Percentiles rank a stretch among this genome's conserved stretches.
Conservation (phyloP, 2,888 invertebrate species). For the Trissolcus brochymenae region DNA sequence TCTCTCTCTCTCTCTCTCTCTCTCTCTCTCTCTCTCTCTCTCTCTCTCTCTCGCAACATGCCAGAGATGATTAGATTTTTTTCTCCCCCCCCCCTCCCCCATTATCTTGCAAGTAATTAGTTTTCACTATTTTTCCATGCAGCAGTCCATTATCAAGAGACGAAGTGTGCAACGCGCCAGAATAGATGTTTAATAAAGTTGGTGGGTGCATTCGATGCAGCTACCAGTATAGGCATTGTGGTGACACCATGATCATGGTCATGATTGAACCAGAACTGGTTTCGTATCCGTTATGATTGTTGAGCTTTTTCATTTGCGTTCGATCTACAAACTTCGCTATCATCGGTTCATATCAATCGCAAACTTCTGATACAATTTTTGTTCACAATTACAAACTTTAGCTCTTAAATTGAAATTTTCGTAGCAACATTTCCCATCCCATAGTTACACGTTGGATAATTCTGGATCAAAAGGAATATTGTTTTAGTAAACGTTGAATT, state of each 20-base stretch:
- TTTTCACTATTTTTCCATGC: slow-evolving; percentile 69
- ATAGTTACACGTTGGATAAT: not conserved
- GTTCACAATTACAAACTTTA: not conserved
- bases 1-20: slow-evolving; percentile 50
- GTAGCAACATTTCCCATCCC: not conserved
- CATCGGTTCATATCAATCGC: not conserved
- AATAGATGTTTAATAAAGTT: slow-evolving; percentile 74
- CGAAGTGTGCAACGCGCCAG: slow-evolving; percentile 64
- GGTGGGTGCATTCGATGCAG: slow-evolving; percentile 56
- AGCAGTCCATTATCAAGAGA: slow-evolving; percentile 69
- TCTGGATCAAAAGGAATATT: too few relatives aligned
- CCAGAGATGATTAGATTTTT: slow-evolving; percentile 55
- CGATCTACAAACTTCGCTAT: slow-evolving; percentile 1
- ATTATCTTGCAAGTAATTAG: slow-evolving; percentile 63
- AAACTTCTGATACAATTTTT: slow-evolving; percentile 5
- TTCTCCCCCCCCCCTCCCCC: slow-evolving; percentile 37
- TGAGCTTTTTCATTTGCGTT: slow-evolving; percentile 6
- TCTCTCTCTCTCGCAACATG: slow-evolving; percentile 51
- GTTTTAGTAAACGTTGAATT: too few relatives aligned
- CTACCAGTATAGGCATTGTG: slow-evolving; percentile 34
- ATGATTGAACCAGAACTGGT: slow-evolving; percentile 14
- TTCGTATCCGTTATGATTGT: slow-evolving; percentile 19
- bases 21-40: too few relatives aligned
- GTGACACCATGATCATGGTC: slow-evolving; percentile 12
- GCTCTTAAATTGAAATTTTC: not conserved